A percentile compares a stretch with the other conserved stretches of the same genome.
phyloP scores from a whole-genome alignment of 2,113 vertebrate species.

The Oenanthe oenanthe region DNA sequence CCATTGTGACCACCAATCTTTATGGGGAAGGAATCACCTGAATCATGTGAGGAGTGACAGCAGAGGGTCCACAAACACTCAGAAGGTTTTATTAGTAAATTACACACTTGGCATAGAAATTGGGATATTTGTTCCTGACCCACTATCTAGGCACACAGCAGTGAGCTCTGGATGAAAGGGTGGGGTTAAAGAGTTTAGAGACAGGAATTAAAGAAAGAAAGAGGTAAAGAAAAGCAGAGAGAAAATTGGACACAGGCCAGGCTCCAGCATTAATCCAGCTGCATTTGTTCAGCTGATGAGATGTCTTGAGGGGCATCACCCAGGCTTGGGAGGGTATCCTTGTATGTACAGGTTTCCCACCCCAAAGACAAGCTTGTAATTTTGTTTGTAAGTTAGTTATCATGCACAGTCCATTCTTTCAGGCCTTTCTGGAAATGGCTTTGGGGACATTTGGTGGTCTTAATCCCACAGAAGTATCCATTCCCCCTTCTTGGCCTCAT shows the following conservation, averaged over 20 bases:
- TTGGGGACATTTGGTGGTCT: background rate
- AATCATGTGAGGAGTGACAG: rapidly evolving
- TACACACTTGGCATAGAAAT: background rate
- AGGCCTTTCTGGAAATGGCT: background rate
- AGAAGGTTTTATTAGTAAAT: background rate
- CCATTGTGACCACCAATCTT: background rate
- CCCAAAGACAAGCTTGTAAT: background rate
- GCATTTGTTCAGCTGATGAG: background rate
- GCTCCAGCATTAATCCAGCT: background rate
- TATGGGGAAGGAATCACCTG: background rate
- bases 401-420: rapidly evolving
- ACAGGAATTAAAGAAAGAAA: background rate
- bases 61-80: background rate
- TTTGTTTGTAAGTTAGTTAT: background rate
- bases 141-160: background rate
- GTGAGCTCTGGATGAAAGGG: background rate
- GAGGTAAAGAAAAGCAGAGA: background rate
- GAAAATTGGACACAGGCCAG: background rate
- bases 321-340: background rate
- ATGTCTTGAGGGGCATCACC: background rate
- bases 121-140: background rate
- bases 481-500: background rate
- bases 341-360: background rate
- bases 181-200: background rate
- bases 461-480: background rate